phyloP scores from a whole-genome alignment of 2,113 vertebrate species.

The Chamaetylas fuelleborni region DNA sequence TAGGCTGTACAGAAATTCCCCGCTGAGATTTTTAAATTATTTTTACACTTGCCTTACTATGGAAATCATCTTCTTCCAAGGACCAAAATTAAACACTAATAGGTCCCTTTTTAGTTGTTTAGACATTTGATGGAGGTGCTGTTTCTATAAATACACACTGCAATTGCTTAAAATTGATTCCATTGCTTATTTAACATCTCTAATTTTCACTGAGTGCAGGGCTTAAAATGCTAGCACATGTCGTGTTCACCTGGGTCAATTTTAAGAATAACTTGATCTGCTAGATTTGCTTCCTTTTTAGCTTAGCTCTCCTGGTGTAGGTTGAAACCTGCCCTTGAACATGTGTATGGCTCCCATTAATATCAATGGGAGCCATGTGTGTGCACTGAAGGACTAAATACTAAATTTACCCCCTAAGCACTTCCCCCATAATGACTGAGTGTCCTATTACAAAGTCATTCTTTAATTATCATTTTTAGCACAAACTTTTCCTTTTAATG shows the following conservation, averaged over 20 bases:
- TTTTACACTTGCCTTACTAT: slow-evolving; percentile 2
- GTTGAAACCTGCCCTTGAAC: slow-evolving; percentile 27
- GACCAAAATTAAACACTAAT: slow-evolving; percentile 46
- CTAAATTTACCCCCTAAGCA: slow-evolving; percentile 10
- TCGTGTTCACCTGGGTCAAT: not conserved
- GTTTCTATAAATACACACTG: slow-evolving; percentile 40
- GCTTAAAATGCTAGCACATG: slow-evolving; percentile 50
- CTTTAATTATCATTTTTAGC: slow-evolving; percentile 23
- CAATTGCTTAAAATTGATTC: slow-evolving; percentile 53
- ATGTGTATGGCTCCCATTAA: not conserved
- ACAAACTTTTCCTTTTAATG: slow-evolving; percentile 4
- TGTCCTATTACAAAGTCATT: slow-evolving; percentile 7
- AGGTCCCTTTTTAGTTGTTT: slow-evolving; percentile 40
- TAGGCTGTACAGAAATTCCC: slow-evolving; percentile 20
- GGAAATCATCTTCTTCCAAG: slow-evolving; percentile 36
- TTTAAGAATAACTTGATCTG: slow-evolving; percentile 17
- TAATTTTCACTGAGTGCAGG: slow-evolving; percentile 43
- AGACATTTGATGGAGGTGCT: slow-evolving; percentile 23
- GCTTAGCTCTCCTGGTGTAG: not conserved
- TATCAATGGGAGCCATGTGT: slow-evolving; percentile 39
- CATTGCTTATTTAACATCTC: slow-evolving; percentile 43
- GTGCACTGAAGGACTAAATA: not conserved
- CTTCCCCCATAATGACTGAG: not conserved
- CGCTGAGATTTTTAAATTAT: slow-evolving; percentile 49
- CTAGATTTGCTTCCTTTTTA: slow-evolving; percentile 7